Base-by-base conservation (phyloP, 2,797 vertebrate genomes). In the Pteronotus mesoamericanus region DNA sequence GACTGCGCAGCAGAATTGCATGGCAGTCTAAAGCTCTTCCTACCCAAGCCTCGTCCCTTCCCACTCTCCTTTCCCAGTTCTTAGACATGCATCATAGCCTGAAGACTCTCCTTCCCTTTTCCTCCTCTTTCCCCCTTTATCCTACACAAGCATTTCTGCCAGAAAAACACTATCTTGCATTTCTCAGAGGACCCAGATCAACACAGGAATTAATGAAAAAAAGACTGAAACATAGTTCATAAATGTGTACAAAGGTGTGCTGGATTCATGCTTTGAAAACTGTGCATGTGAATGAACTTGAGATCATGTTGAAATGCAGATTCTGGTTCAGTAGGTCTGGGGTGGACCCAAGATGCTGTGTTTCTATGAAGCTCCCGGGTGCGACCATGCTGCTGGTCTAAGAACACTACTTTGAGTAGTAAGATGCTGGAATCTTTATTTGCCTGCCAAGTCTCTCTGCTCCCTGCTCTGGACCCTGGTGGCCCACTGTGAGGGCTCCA, bases 171-270 rank as follows among this genome's bases (percentile, higher is more conserved):
- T 32, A 85, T 34, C 66, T 69, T 61, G n/a, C 26, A 89, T 89
- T 69, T 90, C 74, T 89, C 82, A 89, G 88, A 91, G 55, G 74
- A 91, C 64, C 5, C 77, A 93, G 93, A 90, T 16, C 55, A 72
- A 74, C 3, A 46, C 1, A 78, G 16, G 10, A 6, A 86, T 77
- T 51, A 61, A 14, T 11, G 5, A 64, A 94, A 83, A 53, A 55
- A 68, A 4, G 37, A 16, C 18, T 48, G 8, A 39, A 78, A 74
- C 53, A 69, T 34, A 51, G 48, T 42, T 87, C 34, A 42, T 66
- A 93, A 83, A 75, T 37, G 59, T 72, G 61, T 46, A 64, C 32
- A 34, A 72, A 87, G 77, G n/a, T 66, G 26, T 37, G 19, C 29
- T 22, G 29, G 61, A 12, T 89, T 69, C 21, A 18, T 51, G 29